Base-by-base conservation (phyloP, 2,888 invertebrate genomes). In the Drosophila atripex region DNA sequence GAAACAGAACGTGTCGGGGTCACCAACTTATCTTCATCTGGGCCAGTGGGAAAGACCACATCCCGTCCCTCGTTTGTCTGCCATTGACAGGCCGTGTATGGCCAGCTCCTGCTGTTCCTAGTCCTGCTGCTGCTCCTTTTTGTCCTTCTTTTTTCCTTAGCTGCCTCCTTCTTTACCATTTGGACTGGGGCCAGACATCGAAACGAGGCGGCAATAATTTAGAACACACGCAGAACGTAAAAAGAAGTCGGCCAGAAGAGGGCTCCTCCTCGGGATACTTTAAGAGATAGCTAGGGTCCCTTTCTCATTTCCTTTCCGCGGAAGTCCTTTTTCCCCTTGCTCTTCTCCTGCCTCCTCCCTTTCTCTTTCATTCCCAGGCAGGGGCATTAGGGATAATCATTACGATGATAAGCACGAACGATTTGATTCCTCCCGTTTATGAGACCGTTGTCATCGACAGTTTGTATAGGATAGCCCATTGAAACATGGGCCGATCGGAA, bases 321-420 rank as follows among this genome's bases (percentile, higher is more conserved):
- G 71, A 77, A 75, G 73, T 73, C 69, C 69, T 59, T 57, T 61
- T 64, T 43, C 41, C 35, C 61, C 61, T 72, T 5, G 21, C 21
- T 4, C 3, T 23, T 23, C 21, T 23, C 18, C 18, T 18, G 18
- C 69, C 59, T 49, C 30, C 59, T 30, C 30, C 3, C 30, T 9
- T 3, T 30, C 3, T 30, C 3, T 4, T 1, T 5, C 14, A 3
- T 4, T 6, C 35, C 9, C 16, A 9, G 41, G 64, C 54, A 66
- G 46, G 69, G 69, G 70, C 79, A 84, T 86, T 85, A 73, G 63
- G 78, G 75, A 87, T 88, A 80, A 88, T 88, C 88, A 84, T 87
- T 82, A 82, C 73, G 76, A 82, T 73, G 85, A 79, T 83, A 85
- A 85, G 80, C 82, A 86, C 84, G 82, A 83, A 80, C 84, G 68